Evolutionary conservation across 2,113 vertebrate species (phyloP), one percentile per base, ranked within the genome.

Genomic region (Hemichromis elongatus): DNA sequence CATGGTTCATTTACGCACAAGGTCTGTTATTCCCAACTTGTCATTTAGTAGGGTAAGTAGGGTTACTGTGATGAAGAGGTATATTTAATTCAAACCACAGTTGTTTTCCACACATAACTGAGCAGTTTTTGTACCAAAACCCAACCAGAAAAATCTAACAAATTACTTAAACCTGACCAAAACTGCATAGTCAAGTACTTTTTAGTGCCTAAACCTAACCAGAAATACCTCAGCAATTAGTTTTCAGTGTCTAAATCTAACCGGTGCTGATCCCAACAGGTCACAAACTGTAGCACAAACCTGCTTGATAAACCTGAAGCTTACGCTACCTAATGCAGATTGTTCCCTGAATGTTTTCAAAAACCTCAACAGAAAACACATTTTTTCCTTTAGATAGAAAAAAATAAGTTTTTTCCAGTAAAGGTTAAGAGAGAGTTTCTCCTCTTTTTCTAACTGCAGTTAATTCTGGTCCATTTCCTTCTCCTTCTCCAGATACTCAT

Each of bases 11-110:
- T 73, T 47, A 47, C 40, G 10, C 66, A 73, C 40, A 73, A 73
- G 66, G 66, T 73, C 40, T 73, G 66, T 73, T 47, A 73, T 73
- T 73, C 40, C 66, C 66, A 73, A 73, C 66, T 47, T 47, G 66
- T 47, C 21, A 47, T 73, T 28, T 47, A 63, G 33, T 63, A 63
- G 59, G 40, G 40, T 73, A 73, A 11, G 66, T 28, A 47, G 3
- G 24, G 66, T 47, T 73, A 47, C 21, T 73, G 66, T 73, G 40
- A 47, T 28, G 40, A 73, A 73, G 21, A 47, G 40, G 66, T 26
- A 11, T 18, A 47, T 47, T 28, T 28, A 73, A 28, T 73, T 8
- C 40, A 73, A 73, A 26, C 21, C 37, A 13, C 12, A 16, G 7
- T 68, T 14, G n/a, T 70, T 45, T 70, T 45, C 40, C 26, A 45